Base-by-base conservation (phyloP, 2,113 vertebrate species). In the Puma concolor region DNA sequence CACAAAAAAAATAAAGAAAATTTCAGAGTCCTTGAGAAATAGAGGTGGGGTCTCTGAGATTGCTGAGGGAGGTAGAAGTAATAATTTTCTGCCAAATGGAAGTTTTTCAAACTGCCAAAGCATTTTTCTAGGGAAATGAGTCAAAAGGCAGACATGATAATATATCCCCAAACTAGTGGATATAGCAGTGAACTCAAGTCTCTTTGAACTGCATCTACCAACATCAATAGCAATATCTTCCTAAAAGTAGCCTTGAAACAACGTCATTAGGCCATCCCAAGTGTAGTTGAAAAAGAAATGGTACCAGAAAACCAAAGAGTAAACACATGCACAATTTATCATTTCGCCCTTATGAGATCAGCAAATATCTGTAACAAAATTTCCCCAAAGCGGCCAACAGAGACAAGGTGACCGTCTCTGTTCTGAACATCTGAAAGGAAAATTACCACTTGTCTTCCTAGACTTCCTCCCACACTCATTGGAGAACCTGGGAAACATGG, bases 221-320 rank as follows among this genome's bases (percentile, higher is more conserved):
- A 82, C 50, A 81, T 1, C 8, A 88, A 85, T 6, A 95, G 60
- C 72, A 48, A 27, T n/a, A 23, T 52, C 27, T 64, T 85, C 50
- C 71, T 87, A 87, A 77, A 77, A 82, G 38, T 7, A 69, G n/a
- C 13, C 88, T 83, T 36, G 64, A 64, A 54, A 50, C 19, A 16
- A n/a, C 16, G 67, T 64, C 71, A n/a, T 31, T 17, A 38, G 36
- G 36, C 44, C 16, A 13, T 52, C 52, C 88, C 60, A 84, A 74
- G 36, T 57, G 7, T 21, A 27, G 27, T 81, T 94, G 19, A 19
- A 72, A 83, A 92, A 72, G 38, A 87, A 96, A 82, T 8, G 90
- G 89, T 52, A n/a, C 76, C 41, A 85, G 95, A 95, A 93, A 93
- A 87, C 86, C 63, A 50, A 67, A 36, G 29, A 64, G 63, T 91